These are phyloP conservation scores for Heliothis subflexa DNA, from an alignment of 1,140 invertebrate genomes.

Conservation along the genomic window DNA sequence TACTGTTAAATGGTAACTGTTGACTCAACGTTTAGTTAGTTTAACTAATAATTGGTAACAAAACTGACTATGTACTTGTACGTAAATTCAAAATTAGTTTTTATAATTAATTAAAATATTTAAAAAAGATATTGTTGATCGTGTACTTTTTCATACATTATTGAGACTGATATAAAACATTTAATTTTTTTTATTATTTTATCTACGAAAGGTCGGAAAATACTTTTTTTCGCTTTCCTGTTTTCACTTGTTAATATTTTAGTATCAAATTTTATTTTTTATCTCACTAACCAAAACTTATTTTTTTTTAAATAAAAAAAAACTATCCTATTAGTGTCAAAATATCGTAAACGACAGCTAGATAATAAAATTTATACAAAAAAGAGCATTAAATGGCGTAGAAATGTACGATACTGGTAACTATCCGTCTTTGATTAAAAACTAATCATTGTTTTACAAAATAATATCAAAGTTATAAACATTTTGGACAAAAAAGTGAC, in stretches of 20 bases:
- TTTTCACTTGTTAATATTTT: too few species aligned
- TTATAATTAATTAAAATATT: background rate
- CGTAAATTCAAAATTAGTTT: background rate
- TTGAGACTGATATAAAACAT: too few species aligned
- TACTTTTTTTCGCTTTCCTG: too few species aligned
- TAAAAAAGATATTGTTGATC: background rate
- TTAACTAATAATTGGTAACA: too few species aligned
- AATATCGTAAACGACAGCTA: slow-evolving; percentile 4
- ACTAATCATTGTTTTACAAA: slow-evolving; percentile 18
- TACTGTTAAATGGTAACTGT: slow-evolving; percentile 1
- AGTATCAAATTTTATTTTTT: too few species aligned
- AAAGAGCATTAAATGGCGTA: slow-evolving; percentile 43
- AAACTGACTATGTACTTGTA: background rate
- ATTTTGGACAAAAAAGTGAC: background rate
- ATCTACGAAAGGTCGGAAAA: too few species aligned
- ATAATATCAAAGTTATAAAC: slow-evolving; percentile 36
- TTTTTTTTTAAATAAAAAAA: too few species aligned
- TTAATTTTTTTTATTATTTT: too few species aligned
- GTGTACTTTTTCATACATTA: too few species aligned
- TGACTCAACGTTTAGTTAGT: too few species aligned
- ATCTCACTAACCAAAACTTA: too few species aligned
- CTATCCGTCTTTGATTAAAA: slow-evolving; percentile 34
- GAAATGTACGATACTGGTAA: slow-evolving; percentile 42
- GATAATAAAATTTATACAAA: slow-evolving; percentile 43
- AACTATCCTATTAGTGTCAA: background rate